Evolutionary conservation across 64 coral and sea anemone genomes (phyloP).

Genomic region (Orbicella faveolata): DNA sequence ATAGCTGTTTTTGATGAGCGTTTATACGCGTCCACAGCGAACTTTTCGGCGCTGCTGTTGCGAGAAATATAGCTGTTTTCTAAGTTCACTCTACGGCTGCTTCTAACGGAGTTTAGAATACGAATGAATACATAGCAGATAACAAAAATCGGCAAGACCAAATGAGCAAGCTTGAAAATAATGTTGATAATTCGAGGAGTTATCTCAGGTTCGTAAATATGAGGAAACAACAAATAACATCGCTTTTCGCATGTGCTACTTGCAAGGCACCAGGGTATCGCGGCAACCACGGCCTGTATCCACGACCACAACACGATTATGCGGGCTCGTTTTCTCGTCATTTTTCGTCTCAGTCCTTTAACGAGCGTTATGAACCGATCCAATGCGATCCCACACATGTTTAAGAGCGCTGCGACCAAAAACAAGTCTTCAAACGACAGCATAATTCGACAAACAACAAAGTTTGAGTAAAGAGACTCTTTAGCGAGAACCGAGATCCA

Average conservation of each 20-base stretch:
- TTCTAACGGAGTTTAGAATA: constrained; percentile 66
- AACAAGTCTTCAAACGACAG: constrained; percentile 74
- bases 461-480: constrained; percentile 23
- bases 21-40: constrained; percentile 83
- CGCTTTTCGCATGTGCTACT: background rate
- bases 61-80: constrained; percentile 86
- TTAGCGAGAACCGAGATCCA: constrained; percentile 39
- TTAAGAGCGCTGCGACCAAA: constrained; percentile 68
- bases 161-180: constrained; percentile 39
- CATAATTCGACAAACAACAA: constrained; percentile 57
- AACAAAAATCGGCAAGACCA: constrained; percentile 60
- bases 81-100: constrained; percentile 66
- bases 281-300: constrained; percentile 58
- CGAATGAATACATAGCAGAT: constrained; percentile 83
- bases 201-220: constrained; percentile 69
- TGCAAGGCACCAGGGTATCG: constrained; percentile 58
- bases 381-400: constrained; percentile 85
- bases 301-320: constrained; percentile 63
- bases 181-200: constrained; percentile 30
- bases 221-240: constrained; percentile 48
- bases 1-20: constrained; percentile 90
- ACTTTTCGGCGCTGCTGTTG: constrained; percentile 83
- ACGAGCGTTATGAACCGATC: constrained; percentile 85
- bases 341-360: constrained; percentile 66
- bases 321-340: constrained; percentile 55